phyloP scores from a whole-genome alignment of 2,888 invertebrate genomes.

The Hyppa rectilinea region DNA sequence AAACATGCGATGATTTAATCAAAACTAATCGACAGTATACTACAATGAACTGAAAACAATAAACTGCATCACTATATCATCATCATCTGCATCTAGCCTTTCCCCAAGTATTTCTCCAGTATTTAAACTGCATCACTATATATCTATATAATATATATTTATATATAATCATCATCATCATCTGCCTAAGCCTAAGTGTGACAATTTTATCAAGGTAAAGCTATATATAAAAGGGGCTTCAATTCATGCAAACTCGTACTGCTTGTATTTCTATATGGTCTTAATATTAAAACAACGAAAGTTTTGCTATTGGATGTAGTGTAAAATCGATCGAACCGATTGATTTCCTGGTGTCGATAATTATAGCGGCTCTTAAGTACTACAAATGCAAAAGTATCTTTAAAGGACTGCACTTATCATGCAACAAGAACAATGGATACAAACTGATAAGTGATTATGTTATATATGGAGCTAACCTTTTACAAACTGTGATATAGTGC shows the following conservation, averaged over 20 bases:
- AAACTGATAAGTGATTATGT: conserved; percentile 31
- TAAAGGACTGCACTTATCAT: conserved; percentile 16
- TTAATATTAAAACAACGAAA: not conserved
- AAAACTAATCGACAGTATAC: not conserved
- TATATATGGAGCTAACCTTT: conserved; percentile 53
- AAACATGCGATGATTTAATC: not conserved
- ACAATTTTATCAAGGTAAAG: not conserved
- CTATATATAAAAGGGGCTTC: not conserved
- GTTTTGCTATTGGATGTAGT: not conserved
- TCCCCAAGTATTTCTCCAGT: too few species aligned
- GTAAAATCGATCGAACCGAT: conserved; percentile 14
- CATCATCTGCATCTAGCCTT: too few species aligned
- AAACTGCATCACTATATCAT: not conserved
- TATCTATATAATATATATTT: too few species aligned
- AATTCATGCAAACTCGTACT: too few species aligned
- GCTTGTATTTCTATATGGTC: conserved; percentile 1
- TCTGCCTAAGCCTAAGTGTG: not conserved
- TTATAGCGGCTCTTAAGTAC: conserved; percentile 21
- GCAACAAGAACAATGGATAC: conserved; percentile 42
- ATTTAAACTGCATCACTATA: too few species aligned
- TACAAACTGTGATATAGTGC: conserved; percentile 32
- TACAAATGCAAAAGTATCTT: conserved; percentile 29
- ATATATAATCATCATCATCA: too few species aligned
- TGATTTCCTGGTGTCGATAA: conserved; percentile 48
- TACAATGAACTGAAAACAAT: not conserved